phyloP scores from a whole-genome alignment of 37 sponge, comb jelly and placozoan genomes.

The Halichondria panicea region DNA sequence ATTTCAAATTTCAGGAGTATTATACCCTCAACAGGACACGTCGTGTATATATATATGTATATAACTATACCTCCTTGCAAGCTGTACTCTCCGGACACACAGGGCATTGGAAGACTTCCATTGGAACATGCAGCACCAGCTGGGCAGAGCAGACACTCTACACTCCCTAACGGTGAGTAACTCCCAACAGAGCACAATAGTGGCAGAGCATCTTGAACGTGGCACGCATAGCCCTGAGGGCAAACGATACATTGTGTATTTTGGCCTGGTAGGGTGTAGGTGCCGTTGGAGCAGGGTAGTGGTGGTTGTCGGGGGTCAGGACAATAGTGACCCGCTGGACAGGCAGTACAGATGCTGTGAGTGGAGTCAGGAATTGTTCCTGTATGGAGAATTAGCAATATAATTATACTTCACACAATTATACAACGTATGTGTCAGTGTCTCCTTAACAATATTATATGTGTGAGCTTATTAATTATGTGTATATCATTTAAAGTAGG shows the following conservation, averaged over 20 bases:
- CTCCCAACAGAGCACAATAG: not conserved
- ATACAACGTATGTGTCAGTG: too few species aligned
- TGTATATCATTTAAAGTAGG: too few species aligned
- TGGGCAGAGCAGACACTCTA: not conserved
- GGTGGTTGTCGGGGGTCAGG: constrained; percentile 1
- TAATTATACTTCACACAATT: too few species aligned
- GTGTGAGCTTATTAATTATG: too few species aligned
- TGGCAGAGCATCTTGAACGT: not conserved
- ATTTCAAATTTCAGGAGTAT: too few species aligned
- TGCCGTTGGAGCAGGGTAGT: not conserved
- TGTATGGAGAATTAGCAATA: too few species aligned
- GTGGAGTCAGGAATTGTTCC: not conserved
- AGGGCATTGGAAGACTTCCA: not conserved
- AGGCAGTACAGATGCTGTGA: not conserved
- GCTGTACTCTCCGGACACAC: not conserved
- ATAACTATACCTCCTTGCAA: constrained; percentile 5
- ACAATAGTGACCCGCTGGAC: constrained; percentile 1
- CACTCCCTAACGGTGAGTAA: not conserved
- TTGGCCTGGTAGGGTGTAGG: not conserved
- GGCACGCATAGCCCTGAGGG: not conserved
- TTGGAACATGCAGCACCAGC: not conserved
- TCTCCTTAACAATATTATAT: too few species aligned
- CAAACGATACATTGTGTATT: not conserved
- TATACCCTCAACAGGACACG: too few species aligned
- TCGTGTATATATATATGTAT: too few species aligned